Evolutionary conservation across 2,113 vertebrate genomes (phyloP).

Genomic region (Chamaea fasciata): DNA sequence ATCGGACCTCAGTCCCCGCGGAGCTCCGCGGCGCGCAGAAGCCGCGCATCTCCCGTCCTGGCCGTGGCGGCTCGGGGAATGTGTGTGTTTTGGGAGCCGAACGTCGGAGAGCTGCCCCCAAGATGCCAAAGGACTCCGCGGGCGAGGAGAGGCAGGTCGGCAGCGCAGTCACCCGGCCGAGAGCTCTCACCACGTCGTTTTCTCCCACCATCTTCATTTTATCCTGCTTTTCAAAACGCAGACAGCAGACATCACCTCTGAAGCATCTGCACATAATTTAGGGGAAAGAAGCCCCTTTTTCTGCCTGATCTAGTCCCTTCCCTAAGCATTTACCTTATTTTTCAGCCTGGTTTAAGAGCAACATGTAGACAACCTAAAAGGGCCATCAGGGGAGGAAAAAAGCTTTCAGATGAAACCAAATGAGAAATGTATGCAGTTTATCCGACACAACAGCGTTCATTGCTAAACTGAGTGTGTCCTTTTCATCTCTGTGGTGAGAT

Average conservation of each 20-base stretch:
- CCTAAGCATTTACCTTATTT: background rate
- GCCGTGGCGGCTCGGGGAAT: too few species aligned
- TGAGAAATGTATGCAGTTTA: background rate
- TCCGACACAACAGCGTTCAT: fast-evolving
- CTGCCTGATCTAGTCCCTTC: background rate
- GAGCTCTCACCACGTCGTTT: fast-evolving
- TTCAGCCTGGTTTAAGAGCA: background rate
- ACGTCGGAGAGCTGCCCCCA: background rate
- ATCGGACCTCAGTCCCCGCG: fast-evolving
- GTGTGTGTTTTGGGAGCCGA: background rate
- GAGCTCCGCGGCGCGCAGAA: background rate
- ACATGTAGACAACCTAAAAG: background rate
- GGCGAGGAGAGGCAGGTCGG: background rate
- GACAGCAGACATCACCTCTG: background rate
- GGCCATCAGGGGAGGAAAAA: background rate
- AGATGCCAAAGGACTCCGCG: background rate
- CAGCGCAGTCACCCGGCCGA: background rate
- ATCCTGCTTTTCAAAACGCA: background rate
- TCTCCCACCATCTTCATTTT: background rate
- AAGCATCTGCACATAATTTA: background rate
- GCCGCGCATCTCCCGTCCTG: background rate
- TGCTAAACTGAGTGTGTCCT: fast-evolving
- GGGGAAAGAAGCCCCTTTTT: background rate
- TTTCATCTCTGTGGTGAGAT: fast-evolving
- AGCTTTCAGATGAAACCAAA: background rate